These are phyloP conservation scores for Geococcyx californianus DNA, from an alignment of 2,113 vertebrate genomes.

Conservation along the genomic window DNA sequence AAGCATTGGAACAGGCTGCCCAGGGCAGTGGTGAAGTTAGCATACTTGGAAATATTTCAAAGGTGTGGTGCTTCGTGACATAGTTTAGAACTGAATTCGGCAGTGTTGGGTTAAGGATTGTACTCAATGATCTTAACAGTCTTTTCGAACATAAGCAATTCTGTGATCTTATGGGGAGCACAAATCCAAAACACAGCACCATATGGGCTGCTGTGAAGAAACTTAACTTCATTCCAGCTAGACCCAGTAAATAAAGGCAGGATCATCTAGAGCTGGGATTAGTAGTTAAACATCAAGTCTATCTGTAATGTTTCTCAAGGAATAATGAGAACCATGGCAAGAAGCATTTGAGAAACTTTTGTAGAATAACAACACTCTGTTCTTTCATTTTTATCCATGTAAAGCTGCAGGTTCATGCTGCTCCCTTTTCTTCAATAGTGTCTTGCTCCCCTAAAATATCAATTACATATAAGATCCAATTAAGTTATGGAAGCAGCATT, in stretches of 20 bases:
- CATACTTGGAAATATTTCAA: too few species aligned
- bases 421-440: not conserved
- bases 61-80: too few species aligned
- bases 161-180: too few species aligned
- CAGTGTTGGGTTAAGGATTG: too few species aligned
- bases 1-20: too few species aligned
- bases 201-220: not conserved
- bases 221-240: not conserved
- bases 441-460: not conserved
- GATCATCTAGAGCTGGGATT: too few species aligned
- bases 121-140: too few species aligned
- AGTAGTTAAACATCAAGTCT: not conserved
- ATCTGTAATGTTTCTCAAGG: not conserved
- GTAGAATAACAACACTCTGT: not conserved
- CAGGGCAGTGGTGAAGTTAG: too few species aligned
- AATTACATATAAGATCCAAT: not conserved
- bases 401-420: not conserved
- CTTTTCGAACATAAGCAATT: too few species aligned
- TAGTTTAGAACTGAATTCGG: too few species aligned
- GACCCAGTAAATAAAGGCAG: too few species aligned
- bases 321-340: rapidly evolving
- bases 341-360: rapidly evolving
- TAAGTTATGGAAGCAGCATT: not conserved
- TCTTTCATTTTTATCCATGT: not conserved
- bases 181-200: not conserved